These are phyloP conservation scores for Phortica okadai DNA, from an alignment of 2,888 invertebrate species.

Conservation along the genomic window DNA sequence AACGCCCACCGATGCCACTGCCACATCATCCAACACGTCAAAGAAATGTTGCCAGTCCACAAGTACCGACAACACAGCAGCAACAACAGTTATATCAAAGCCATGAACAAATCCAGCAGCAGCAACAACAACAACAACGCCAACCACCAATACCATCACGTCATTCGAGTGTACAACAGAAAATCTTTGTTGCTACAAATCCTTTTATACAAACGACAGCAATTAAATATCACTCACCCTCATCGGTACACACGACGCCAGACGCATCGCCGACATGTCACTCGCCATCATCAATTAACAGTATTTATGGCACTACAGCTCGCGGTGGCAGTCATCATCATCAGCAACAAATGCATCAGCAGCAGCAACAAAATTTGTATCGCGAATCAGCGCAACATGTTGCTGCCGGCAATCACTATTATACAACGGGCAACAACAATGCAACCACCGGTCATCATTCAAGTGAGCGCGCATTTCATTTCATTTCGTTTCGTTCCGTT, in stretches of 20 bases:
- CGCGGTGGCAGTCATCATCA: conserved; percentile 54
- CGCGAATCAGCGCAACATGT: conserved; percentile 49
- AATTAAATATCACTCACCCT: conserved; percentile 71
- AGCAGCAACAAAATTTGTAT: conserved; percentile 54
- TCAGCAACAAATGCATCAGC: conserved; percentile 36
- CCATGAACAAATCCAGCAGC: conserved; percentile 54
- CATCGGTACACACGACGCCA: conserved; percentile 57
- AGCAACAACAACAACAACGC: conserved; percentile 59
- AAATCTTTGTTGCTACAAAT: conserved; percentile 76
- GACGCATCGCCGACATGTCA: conserved; percentile 70
- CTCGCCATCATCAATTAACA: conserved; percentile 63
- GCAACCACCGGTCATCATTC: conserved; percentile 61
- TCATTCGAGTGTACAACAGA: conserved; percentile 76
- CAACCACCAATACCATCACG: conserved; percentile 74
- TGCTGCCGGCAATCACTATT: conserved; percentile 56
- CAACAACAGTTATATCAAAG: conserved; percentile 54
- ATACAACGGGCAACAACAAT: conserved; percentile 51
- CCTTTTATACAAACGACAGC: conserved; percentile 76
- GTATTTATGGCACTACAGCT: conserved; percentile 65
- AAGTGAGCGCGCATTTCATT: conserved; percentile 72
- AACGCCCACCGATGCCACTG: conserved; percentile 68
- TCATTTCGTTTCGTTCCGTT: conserved; percentile 47
- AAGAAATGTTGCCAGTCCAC: conserved; percentile 43
- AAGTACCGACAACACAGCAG: conserved; percentile 50
- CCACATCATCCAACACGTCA: conserved; percentile 55